A percentile compares a stretch with the other conserved stretches of the same genome.
These are phyloP conservation scores for Oithona nana DNA, from an alignment of 2,888 invertebrate genomes.

Conservation along the genomic window DNA sequence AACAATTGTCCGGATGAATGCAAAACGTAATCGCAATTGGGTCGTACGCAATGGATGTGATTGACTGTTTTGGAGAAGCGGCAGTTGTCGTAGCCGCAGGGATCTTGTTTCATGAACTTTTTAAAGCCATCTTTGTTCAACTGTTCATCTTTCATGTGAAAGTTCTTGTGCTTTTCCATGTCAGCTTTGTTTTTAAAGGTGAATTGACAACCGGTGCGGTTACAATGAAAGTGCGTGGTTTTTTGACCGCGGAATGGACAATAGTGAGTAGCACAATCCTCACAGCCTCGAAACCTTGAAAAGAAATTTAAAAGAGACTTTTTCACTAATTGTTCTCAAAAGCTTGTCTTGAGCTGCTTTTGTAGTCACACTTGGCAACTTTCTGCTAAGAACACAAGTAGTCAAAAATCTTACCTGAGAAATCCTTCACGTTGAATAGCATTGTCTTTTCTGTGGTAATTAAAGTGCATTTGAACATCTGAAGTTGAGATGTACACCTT, in stretches of 20 bases:
- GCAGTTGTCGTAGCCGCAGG: conserved; percentile 75
- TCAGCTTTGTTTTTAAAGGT: conserved; percentile 98
- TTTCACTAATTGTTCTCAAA: too few species aligned
- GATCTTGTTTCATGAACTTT: conserved; percentile 93
- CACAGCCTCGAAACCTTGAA: conserved; percentile 85
- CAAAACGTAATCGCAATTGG: conserved; percentile 67
- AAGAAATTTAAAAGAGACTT: too few species aligned
- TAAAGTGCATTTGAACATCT: conserved; percentile 98
- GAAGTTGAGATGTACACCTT: conserved; percentile 96
- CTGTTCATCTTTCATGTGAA: conserved; percentile 93
- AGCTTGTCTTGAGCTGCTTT: too few species aligned
- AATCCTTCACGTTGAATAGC: conserved; percentile 96
- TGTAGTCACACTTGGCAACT: too few species aligned
- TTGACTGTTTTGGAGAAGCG: conserved; percentile 86
- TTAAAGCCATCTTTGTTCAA: conserved; percentile 88
- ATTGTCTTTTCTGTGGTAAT: conserved; percentile 92
- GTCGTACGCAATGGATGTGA: conserved; percentile 89
- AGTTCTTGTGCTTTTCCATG: conserved; percentile 98
- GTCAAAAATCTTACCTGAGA: too few species aligned
- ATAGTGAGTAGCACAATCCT: conserved; percentile 74
- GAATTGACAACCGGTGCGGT: conserved; percentile 69
- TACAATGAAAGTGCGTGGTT: conserved; percentile 94
- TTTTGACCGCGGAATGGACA: conserved; percentile 83
- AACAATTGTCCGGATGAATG: conserved; percentile 91
- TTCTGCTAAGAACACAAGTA: too few species aligned